Evolutionary conservation across 1,140 invertebrate species (phyloP).

Genomic region (Zophobas atratus): DNA sequence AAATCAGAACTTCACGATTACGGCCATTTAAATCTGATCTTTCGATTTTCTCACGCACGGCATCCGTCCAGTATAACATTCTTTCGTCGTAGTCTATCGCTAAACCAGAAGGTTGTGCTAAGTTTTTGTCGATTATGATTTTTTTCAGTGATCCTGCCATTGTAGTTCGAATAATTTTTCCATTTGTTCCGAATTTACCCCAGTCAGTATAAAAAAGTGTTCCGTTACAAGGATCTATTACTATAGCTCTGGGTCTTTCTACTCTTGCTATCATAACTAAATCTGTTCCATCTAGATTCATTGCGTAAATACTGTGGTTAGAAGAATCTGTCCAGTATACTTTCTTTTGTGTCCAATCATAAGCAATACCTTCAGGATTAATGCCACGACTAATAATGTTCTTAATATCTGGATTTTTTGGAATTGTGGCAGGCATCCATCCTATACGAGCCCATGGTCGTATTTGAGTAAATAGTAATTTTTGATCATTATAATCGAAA

Average conservation of each 20-base stretch:
- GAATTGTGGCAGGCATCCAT: constrained; percentile 81
- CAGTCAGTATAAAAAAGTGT: constrained; percentile 94
- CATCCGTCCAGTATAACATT: constrained; percentile 98
- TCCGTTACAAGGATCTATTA: constrained; percentile 97
- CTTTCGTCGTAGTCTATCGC: constrained; percentile 97
- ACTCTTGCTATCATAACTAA: constrained; percentile 95
- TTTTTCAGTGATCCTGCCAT: constrained; percentile 96
- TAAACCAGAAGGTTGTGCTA: constrained; percentile 96
- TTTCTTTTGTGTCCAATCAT: constrained; percentile 97
- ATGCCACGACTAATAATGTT: constrained; percentile 86
- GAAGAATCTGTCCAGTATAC: constrained; percentile 98
- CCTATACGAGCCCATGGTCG: constrained; percentile 91
- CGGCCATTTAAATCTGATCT: constrained; percentile 90
- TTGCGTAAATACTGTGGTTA: constrained; percentile 95
- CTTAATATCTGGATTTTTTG: constrained; percentile 76
- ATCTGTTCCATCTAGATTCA: constrained; percentile 91
- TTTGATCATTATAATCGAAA: constrained; percentile 93
- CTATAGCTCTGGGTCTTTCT: constrained; percentile 94
- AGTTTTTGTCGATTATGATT: constrained; percentile 90
- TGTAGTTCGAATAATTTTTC: constrained; percentile 95
- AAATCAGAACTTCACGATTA: constrained; percentile 83
- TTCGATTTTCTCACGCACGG: constrained; percentile 97
- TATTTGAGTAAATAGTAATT: constrained; percentile 92
- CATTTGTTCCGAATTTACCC: constrained; percentile 92
- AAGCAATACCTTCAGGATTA: constrained; percentile 96